Percentiles rank a stretch among this genome's conserved stretches.
phyloP scores from a whole-genome alignment of 1,140 invertebrate species.

The Trigoniulus corallinus region DNA sequence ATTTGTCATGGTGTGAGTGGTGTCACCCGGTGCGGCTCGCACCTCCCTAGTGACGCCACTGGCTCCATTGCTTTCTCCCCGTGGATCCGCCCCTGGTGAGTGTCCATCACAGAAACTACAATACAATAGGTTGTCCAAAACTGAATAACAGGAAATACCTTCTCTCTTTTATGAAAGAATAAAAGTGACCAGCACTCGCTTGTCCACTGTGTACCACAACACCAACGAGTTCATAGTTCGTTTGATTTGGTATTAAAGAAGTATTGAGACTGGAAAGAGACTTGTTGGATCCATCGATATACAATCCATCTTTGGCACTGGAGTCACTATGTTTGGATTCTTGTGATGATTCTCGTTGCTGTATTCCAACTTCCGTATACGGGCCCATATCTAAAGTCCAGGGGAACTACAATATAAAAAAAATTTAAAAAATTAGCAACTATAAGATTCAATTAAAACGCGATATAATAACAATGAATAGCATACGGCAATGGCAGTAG shows the following conservation, averaged over 20 bases:
- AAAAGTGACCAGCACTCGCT: conserved; percentile 43
- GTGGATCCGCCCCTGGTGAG: not conserved
- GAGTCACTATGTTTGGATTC: conserved; percentile 1
- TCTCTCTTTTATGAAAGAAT: conserved; percentile 39
- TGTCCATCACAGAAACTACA: no score
- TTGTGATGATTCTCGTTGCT: no score
- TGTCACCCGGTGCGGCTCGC: no score
- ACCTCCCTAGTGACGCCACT: no score
- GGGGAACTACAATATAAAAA: conserved; percentile 33
- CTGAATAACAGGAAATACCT: conserved; percentile 12
- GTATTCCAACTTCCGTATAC: conserved; percentile 37
- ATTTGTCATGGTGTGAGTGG: no score
- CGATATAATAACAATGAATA: no score
- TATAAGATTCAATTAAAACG: no score
- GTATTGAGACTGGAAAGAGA: conserved; percentile 17
- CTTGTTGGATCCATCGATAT: conserved; percentile 2
- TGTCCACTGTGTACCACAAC: conserved; percentile 44
- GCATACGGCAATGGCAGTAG: no score
- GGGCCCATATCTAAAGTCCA: conserved; percentile 39
- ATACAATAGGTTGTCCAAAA: no score
- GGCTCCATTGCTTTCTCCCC: not conserved
- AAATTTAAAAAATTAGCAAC: no score
- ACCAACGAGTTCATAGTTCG: conserved; percentile 34
- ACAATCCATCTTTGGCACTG: conserved; percentile 9
- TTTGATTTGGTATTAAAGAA: conserved; percentile 9